Percentiles rank a stretch among this genome's conserved stretches.
Evolutionary conservation across 2,888 invertebrate species (phyloP).

Genomic region (Aporophyla lueneburgensis): DNA sequence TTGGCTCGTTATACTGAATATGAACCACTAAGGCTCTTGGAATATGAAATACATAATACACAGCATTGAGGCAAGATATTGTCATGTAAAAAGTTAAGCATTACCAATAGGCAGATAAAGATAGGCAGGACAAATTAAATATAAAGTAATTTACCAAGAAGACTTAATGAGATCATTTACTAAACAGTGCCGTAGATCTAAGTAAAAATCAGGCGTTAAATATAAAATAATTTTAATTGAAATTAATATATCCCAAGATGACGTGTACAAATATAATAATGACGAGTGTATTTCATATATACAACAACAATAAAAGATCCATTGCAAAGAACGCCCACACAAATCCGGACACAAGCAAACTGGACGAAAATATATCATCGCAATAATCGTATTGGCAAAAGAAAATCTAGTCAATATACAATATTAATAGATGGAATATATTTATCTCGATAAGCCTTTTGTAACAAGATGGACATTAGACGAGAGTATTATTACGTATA

Average conservation of each 20-base stretch:
- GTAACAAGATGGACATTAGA: background rate
- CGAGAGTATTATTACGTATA: background rate
- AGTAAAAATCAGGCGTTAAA: background rate
- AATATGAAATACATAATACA: background rate
- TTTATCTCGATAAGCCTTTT: slow-evolving; percentile 5
- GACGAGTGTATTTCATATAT: background rate
- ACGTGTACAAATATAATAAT: background rate
- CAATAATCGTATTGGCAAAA: slow-evolving; percentile 15
- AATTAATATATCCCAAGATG: background rate
- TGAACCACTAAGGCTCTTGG: background rate
- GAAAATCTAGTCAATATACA: slow-evolving; percentile 1
- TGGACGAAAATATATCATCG: slow-evolving; percentile 1
- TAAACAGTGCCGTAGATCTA: background rate
- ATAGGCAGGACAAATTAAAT: background rate
- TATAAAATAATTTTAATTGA: background rate
- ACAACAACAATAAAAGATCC: slow-evolving; percentile 4
- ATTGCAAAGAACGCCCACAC: background rate
- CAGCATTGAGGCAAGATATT: no score
- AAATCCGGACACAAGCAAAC: background rate
- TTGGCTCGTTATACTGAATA: background rate
- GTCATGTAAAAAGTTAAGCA: background rate
- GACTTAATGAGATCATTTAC: background rate
- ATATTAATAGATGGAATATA: background rate
- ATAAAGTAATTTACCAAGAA: background rate
- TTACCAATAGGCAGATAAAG: background rate